Evolutionary conservation across 2,888 invertebrate genomes (phyloP), one percentile per base, ranked within the genome.

Genomic region (Periphyllus acericola): DNA sequence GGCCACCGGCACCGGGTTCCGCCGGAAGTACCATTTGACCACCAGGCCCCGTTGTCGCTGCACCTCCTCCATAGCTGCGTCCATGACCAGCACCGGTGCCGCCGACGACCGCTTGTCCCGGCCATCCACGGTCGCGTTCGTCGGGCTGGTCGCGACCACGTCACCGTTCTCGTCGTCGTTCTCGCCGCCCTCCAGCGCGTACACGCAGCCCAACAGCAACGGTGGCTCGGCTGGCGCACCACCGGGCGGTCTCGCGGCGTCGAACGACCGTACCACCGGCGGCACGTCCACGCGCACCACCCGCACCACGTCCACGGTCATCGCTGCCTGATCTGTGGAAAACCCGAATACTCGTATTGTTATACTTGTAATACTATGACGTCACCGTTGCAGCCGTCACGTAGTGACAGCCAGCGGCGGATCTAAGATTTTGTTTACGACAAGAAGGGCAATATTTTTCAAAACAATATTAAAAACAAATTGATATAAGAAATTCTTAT

Each of bases 21-120:
- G 74, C 29, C 87, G 81, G 80, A 81, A 87, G 55, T 81, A 87
- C 87, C 87, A 87, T n/a, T 81, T 87, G 36, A 87, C 60, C 74
- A 87, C 87, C 29, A 87, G 8, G 66, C 87, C 87, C 2, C 80
- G 72, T 19, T 66, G 17, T 46, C 32, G n/a, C 17, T 87, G 87
- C 60, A 60, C 5, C n/a, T 81, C n/a, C 32, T 87, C 87, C 40
- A 75, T 60, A 46, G 71, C 87, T 40, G 17, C 60, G 60, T 81
- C 74, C 80, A 80, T 75, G 6, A 29, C 60, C 74, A 75, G 29
- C 14, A 75, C 83, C 74, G 75, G 74, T 14, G 72, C 52, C 1
- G 75, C 19, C 52, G 82, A 21, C 32, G 34, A 19, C 19, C 82
- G 25, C 55, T n/a, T n/a, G 60, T n/a, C 36, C 25, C 80, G 80